Evolutionary conservation across 1,140 invertebrate genomes (phyloP).

Genomic region (Sinonovacula constricta): DNA sequence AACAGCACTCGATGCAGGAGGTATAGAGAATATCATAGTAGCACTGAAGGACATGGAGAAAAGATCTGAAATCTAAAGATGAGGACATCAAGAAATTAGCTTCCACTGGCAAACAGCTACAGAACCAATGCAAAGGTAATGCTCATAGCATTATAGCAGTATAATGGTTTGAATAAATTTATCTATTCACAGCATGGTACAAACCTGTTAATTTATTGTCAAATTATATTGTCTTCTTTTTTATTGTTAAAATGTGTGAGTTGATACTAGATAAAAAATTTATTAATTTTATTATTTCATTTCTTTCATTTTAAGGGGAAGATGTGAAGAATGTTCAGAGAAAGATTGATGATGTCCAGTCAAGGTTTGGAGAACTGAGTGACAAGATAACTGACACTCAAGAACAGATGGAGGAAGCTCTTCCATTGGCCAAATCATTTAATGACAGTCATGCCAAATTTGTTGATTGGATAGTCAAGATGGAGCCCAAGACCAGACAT

Average conservation of each 20-base stretch:
- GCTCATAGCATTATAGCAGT: neutral
- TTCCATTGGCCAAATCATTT: slow-evolving; percentile 96
- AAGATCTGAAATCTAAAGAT: slow-evolving; percentile 33
- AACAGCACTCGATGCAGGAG: slow-evolving; percentile 79
- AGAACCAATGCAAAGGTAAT: slow-evolving; percentile 69
- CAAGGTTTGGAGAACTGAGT: slow-evolving; percentile 93
- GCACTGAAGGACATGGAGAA: slow-evolving; percentile 61
- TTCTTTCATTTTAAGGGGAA: too few species aligned
- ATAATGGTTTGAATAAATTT: too few species aligned
- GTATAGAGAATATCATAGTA: slow-evolving; percentile 68
- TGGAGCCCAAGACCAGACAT: slow-evolving; percentile 87
- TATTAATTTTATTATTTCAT: too few species aligned
- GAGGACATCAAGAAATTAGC: slow-evolving; percentile 60
- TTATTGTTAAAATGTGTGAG: too few species aligned
- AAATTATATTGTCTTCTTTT: too few species aligned
- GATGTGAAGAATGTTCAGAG: slow-evolving; percentile 69
- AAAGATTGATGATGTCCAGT: slow-evolving; percentile 86
- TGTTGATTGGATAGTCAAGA: slow-evolving; percentile 95
- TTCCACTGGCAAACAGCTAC: slow-evolving; percentile 63
- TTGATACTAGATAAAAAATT: too few species aligned
- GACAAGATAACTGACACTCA: slow-evolving; percentile 91
- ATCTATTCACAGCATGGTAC: too few species aligned
- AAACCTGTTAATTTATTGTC: too few species aligned
- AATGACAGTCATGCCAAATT: slow-evolving; percentile 92
- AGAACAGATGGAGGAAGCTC: slow-evolving; percentile 89